Conservation (phyloP, 2,888 invertebrate genomes). For the Parapristionchus giblindavisi region DNA sequence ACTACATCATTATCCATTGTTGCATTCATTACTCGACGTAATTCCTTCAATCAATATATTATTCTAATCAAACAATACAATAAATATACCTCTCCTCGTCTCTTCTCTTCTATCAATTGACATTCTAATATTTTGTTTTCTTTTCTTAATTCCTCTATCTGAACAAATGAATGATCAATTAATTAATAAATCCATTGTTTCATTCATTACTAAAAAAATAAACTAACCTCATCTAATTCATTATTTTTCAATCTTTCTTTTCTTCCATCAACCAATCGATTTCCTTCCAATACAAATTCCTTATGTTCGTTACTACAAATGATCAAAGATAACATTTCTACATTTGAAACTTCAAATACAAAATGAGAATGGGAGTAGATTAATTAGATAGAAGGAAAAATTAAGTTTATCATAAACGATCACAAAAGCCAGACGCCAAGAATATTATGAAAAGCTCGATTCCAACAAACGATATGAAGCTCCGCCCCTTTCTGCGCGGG, state of each 20-base stretch:
- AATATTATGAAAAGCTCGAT: too few relatives aligned
- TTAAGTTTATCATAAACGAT: too few relatives aligned
- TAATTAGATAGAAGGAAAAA: not conserved
- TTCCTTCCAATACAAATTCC: not conserved
- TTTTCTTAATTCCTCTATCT: not conserved
- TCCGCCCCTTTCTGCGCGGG: too few relatives aligned
- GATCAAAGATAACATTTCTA: too few relatives aligned
- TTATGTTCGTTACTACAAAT: not conserved
- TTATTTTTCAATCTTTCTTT: slow-evolving; percentile 9
- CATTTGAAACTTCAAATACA: not conserved
- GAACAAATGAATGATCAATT: not conserved
- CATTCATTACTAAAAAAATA: too few relatives aligned
- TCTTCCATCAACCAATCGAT: slow-evolving; percentile 26
- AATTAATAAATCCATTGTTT: too few relatives aligned
- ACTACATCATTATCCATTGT: slow-evolving; percentile 35
- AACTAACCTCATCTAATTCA: slow-evolving; percentile 21
- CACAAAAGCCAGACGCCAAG: too few relatives aligned
- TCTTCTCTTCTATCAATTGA: slow-evolving; percentile 25
- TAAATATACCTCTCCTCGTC: not conserved
- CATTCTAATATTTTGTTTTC: slow-evolving; percentile 9
- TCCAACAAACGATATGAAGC: too few relatives aligned
- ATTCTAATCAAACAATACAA: not conserved
- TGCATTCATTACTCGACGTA: slow-evolving; percentile 7
- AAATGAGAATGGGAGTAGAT: not conserved
- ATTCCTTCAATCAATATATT: not conserved